These are phyloP conservation scores for Ochropacha duplaris DNA, from an alignment of 2,888 invertebrate species.

Conservation along the genomic window DNA sequence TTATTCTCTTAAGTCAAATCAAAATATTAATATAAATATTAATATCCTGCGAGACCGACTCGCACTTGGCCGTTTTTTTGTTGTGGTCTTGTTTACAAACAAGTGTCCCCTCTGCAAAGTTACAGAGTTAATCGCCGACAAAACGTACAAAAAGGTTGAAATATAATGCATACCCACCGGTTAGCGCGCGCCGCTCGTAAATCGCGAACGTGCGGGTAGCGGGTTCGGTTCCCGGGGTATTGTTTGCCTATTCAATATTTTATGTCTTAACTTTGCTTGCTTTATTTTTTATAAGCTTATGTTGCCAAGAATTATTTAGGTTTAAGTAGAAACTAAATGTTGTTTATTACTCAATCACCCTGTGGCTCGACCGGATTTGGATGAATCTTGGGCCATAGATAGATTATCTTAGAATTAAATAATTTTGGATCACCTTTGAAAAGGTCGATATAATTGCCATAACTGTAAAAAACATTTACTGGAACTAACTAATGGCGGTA, in stretches of 20 bases:
- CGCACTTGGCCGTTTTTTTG: no score
- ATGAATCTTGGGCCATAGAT: no score
- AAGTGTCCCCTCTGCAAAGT: neutral
- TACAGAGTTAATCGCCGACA: neutral
- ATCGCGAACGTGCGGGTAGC: neutral
- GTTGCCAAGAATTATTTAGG: neutral
- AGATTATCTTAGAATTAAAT: no score
- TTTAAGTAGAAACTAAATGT: no score
- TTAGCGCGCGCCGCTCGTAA: neutral
- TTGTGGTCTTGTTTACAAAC: neutral
- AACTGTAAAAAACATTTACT: neutral
- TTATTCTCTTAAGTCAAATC: no score
- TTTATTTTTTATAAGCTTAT: neutral
- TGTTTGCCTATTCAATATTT: neutral
- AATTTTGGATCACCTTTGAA: no score
- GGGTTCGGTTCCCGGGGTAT: neutral
- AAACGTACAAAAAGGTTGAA: neutral
- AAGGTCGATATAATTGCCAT: no score
- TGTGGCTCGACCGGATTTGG: no score
- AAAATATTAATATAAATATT: no score
- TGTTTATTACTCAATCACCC: no score
- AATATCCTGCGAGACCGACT: no score
- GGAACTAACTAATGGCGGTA: neutral
- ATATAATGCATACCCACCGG: neutral
- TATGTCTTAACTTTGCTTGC: neutral